A percentile compares a stretch with the other conserved stretches of the same genome.
These are phyloP conservation scores for Tricholauxania praeusta DNA, from an alignment of 2,888 invertebrate genomes.

Conservation along the genomic window DNA sequence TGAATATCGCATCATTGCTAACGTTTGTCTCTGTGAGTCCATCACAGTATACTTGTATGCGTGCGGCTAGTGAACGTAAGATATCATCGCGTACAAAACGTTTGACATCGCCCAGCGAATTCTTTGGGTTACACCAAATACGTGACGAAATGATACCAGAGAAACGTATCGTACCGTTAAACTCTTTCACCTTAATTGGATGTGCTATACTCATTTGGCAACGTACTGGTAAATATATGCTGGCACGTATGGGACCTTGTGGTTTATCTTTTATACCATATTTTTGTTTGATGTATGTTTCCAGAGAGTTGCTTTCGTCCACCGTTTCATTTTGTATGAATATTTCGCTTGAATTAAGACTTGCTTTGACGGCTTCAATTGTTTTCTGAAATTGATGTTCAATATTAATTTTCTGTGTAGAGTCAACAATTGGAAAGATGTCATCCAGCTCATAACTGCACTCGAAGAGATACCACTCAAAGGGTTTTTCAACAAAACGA, in stretches of 20 bases:
- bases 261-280: constrained; percentile 52
- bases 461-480: constrained; percentile 82
- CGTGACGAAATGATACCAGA: constrained; percentile 68
- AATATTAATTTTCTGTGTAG: constrained; percentile 67
- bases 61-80: constrained; percentile 83
- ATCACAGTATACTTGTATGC: constrained; percentile 93
- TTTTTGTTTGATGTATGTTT: constrained; percentile 74
- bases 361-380: constrained; percentile 55
- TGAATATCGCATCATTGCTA: constrained; percentile 68
- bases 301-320: constrained; percentile 74
- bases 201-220: constrained; percentile 63
- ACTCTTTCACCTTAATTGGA: constrained; percentile 56
- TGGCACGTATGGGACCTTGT: constrained; percentile 65
- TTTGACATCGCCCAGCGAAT: constrained; percentile 79
- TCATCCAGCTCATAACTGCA: constrained; percentile 83
- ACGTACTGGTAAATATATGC: constrained; percentile 79
- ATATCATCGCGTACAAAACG: constrained; percentile 85
- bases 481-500: constrained; percentile 78
- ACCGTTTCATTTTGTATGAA: constrained; percentile 81
- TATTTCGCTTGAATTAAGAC: constrained; percentile 74
- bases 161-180: constrained; percentile 61
- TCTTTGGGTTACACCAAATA: constrained; percentile 84
- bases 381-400: constrained; percentile 64
- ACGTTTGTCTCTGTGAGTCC: constrained; percentile 75
- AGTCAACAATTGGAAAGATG: constrained; percentile 76